Conservation (phyloP, 2,888 invertebrate genomes). For the Microchrysa polita region DNA sequence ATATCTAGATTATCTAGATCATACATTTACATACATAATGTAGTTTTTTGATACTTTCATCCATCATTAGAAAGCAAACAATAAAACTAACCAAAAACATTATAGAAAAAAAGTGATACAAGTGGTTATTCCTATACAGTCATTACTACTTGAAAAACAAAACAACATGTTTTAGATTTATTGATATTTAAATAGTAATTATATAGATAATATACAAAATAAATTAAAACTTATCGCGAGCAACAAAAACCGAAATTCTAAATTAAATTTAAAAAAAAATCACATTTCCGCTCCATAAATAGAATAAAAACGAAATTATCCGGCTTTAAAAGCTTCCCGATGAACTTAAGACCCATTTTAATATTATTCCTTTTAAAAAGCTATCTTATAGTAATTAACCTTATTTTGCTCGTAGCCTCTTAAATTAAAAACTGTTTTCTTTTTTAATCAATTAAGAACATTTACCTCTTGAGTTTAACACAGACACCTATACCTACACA, state of each 20-base stretch:
- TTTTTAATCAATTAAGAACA: not conserved
- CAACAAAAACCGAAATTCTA: not conserved
- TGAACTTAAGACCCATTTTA: too few species aligned
- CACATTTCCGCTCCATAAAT: not conserved
- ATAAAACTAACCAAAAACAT: not conserved
- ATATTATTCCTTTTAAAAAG: too few species aligned
- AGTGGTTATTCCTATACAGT: conserved; percentile 10
- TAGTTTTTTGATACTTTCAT: not conserved
- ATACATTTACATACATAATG: not conserved
- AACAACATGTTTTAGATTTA: too few species aligned
- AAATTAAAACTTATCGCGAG: not conserved
- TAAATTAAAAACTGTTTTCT: too few species aligned
- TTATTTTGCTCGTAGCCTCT: too few species aligned
- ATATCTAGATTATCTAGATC: conserved; percentile 25
- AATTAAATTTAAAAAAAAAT: not conserved
- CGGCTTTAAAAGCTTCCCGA: too few species aligned
- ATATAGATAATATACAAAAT: not conserved
- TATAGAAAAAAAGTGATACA: not conserved
- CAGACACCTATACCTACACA: too few species aligned
- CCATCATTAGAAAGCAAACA: too few species aligned
- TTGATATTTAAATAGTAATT: too few species aligned
- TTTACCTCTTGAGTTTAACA: not conserved
- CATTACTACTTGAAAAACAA: too few species aligned
- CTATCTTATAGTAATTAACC: too few species aligned
- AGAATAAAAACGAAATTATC: not conserved